Percentiles rank a stretch among this genome's conserved stretches.
These are phyloP conservation scores for Netelia virgata DNA, from an alignment of 2,888 invertebrate species.

Conservation along the genomic window DNA sequence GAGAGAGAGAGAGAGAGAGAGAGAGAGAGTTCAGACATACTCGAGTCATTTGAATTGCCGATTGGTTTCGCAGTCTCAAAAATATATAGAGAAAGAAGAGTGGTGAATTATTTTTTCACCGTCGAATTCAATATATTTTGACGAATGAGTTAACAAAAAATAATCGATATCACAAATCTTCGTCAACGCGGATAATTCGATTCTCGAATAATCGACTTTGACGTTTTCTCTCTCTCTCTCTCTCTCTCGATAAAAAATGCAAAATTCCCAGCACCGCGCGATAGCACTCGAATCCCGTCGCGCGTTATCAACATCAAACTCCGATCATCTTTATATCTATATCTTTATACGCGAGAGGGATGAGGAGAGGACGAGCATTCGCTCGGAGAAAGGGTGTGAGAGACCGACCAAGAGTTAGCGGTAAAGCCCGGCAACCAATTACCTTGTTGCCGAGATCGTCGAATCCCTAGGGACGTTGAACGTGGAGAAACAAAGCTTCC, in stretches of 20 bases:
- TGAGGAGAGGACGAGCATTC: neutral
- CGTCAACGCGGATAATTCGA: constrained; percentile 8
- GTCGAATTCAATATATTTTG: no score
- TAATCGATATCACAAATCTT: constrained; percentile 11
- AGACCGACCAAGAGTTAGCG: constrained; percentile 23
- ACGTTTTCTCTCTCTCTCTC: constrained; percentile 7
- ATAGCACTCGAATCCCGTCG: neutral
- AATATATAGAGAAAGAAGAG: neutral
- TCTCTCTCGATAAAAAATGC: constrained; percentile 44
- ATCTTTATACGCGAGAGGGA: neutral
- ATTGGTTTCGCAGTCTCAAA: neutral
- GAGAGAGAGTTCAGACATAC: neutral
- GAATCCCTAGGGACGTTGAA: constrained; percentile 41
- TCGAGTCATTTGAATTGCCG: neutral
- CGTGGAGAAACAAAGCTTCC: constrained; percentile 52
- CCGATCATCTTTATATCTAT: neutral
- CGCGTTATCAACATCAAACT: constrained; percentile 11
- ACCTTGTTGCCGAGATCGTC: constrained; percentile 45
- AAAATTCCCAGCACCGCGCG: constrained; percentile 24
- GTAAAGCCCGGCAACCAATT: constrained; percentile 55
- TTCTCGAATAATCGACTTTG: constrained; percentile 50
- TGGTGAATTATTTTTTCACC: neutral
- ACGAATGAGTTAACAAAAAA: neutral
- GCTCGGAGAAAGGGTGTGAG: neutral
- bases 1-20: neutral